Evolutionary conservation across 1,140 invertebrate species (phyloP), one percentile per base, ranked within the genome.

Genomic region (Penaeus chinensis): DNA sequence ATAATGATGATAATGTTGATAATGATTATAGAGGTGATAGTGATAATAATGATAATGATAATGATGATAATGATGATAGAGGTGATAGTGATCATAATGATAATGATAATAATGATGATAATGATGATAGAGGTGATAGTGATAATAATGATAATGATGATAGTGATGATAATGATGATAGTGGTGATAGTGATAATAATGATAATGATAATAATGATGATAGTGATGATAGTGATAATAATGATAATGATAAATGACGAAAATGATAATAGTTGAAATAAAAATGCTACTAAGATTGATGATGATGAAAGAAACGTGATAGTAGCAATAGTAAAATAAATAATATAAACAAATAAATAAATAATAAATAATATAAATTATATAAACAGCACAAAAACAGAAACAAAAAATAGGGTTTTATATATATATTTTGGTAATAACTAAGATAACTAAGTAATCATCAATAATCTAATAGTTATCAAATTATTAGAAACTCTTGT

Each of bases 41-140:
- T 69, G 27, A 69, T 69, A 13, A 13, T n/a, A 13, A 69, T 69
- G 27, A 69, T 3, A 13, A 69, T 69, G 27, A 69, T 69, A 65
- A 65, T 65, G n/a, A 65, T 65, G n/a, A 65, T 65, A 65, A 65
- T 65, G n/a, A 65, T 65, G 63, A 65, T 65, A 65, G n/a, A 18
- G n/a, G n/a, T 65, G n/a, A 65, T 65, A 65, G n/a, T 65, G n/a
- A 65, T 65, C 16, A 65, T 65, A 65, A 65, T 65, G n/a, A 65
- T 65, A 65, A 65, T 65, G n/a, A 65, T 65, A 65, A 65, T 69
- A 5, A 69, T 13, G 13, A 69, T 69, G 27, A 69, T 69, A 13
- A 69, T 69, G 27, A 69, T 69, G 27, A 69, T 69, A 13, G 13
- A 7, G 27, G 13, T 69, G 27, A 69, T 69, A 13, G 13, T 69